Conservation (phyloP, 2,797 vertebrate genomes). For the Paratrypauchen microcephalus region DNA sequence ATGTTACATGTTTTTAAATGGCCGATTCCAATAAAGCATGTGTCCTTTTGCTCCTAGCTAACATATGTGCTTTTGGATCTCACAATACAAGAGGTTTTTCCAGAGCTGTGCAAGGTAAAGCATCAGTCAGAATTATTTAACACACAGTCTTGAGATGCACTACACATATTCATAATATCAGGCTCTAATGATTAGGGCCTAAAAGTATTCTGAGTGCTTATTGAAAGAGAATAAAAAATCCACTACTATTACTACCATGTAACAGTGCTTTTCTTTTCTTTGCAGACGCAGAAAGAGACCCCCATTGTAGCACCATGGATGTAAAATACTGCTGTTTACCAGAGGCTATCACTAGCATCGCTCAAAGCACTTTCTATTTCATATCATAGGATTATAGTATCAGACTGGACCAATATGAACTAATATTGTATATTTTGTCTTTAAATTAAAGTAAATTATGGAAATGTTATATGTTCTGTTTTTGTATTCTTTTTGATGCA, state of each 20-base stretch:
- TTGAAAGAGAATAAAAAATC: background rate
- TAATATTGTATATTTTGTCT: constrained; percentile 3
- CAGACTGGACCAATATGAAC: background rate
- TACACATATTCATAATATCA: too few relatives aligned
- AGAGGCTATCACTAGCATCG: constrained; percentile 8
- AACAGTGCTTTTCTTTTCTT: constrained; percentile 17
- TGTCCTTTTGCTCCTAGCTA: constrained; percentile 71
- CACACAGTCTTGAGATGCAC: background rate
- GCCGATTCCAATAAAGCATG: background rate
- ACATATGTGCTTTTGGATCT: constrained; percentile 95
- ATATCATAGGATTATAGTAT: background rate
- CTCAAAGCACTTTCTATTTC: constrained; percentile 1
- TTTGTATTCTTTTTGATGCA: background rate
- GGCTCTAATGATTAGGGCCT: too few relatives aligned
- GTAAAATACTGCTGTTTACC: constrained; percentile 53
- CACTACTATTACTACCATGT: background rate
- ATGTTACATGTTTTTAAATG: background rate
- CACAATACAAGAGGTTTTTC: constrained; percentile 91
- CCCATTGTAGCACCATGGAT: constrained; percentile 81
- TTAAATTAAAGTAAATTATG: constrained; percentile 2
- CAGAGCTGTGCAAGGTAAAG: constrained; percentile 91
- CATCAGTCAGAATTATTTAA: background rate
- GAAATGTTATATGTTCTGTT: background rate
- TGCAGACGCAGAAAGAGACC: constrained; percentile 83
- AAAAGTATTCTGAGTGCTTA: background rate